phyloP scores from a whole-genome alignment of 92 coral and sea anemone species.

The Heliopora coerulea region DNA sequence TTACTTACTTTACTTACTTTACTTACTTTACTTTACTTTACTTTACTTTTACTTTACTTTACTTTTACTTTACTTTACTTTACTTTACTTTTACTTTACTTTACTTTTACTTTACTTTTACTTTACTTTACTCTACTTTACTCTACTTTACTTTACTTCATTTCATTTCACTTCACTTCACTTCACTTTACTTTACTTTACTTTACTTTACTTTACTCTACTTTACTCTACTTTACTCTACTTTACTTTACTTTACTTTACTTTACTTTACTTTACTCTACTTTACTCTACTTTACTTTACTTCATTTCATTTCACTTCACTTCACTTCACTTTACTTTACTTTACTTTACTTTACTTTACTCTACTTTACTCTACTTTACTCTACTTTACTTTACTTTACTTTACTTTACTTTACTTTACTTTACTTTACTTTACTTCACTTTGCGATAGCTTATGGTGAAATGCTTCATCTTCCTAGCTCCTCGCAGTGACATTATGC shows the following conservation, averaged over 20 bases:
- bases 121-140: neutral
- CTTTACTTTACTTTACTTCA: slow-evolving; percentile 6
- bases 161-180: neutral
- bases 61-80: neutral
- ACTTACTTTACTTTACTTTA: slow-evolving; percentile 13
- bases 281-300: neutral
- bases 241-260: neutral
- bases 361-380: no score
- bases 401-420: neutral
- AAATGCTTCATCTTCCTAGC: slow-evolving; percentile 41
- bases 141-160: neutral
- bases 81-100: neutral
- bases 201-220: slow-evolving; percentile 1
- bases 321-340: no score
- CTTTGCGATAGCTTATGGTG: neutral
- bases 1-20: slow-evolving; percentile 2
- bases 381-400: neutral
- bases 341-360: no score
- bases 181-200: neutral
- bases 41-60: slow-evolving; percentile 2
- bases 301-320: no score
- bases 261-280: neutral
- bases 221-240: neutral
- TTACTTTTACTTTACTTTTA: neutral
- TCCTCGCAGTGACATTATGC: slow-evolving; percentile 81